Evolutionary conservation across 2,113 vertebrate genomes (phyloP), one percentile per base, ranked within the genome.

Genomic region (Romanogobio albipinnatus): DNA sequence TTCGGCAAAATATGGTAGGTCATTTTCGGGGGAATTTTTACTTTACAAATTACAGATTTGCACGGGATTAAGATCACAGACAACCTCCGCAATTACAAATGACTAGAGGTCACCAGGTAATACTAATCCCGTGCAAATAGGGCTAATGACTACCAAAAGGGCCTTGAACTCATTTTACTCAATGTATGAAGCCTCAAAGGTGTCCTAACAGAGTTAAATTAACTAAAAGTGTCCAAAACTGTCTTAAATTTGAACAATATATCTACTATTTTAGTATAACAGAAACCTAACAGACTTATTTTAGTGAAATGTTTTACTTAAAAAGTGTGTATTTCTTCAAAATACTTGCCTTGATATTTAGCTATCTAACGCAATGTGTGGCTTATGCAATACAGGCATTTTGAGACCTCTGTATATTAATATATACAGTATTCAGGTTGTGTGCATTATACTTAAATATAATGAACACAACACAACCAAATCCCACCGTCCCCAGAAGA

Each of bases 391-490:
- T 7, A 39, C 39, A 39, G 15, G 62, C 26, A 7, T 64, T 26
- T 24, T 61, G 61, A 29, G 24, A 64, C 29, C 26, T 64, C 14
- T 15, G 24, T 64, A 64, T 64, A 64, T 64, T 7, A 66, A 6
- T 33, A 66, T 33, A 66, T 33, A 33, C 2, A 64, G 11, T 24
- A 7, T 66, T 14, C 9, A 47, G 45, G 45, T 11, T 47, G 45
- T 47, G 45, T 49, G 47, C 11, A 13, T 49, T 49, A 49, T 13
- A 3, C 7, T 56, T 56, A 22, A 8, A 11, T 36, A 22, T 22
- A 64, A 24, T 19, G 88, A 86, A 86, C 88, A 90, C 89, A 87
- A 85, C 89, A 90, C 75, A 53, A 51, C 14, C 47, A 76, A 53
- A 76, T 76, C n/a, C 47, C 26, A 53, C 7, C 74, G 33, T 76